Conservation (phyloP, 2,888 invertebrate genomes). For the Vesta saturnalis region DNA sequence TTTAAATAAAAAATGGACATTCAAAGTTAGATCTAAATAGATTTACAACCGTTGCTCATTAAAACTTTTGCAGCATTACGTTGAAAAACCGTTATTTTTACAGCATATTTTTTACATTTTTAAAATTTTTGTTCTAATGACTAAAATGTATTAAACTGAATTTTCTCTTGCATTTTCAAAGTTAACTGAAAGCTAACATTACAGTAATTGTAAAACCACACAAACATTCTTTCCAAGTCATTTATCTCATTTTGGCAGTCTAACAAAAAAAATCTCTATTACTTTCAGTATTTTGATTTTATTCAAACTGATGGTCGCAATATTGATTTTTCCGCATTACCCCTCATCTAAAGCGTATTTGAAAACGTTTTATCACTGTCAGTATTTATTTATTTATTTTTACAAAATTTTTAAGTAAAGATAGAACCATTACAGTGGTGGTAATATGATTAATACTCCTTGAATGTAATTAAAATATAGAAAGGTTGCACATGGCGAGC, state of each 20-base stretch:
- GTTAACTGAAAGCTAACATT: constrained; percentile 26
- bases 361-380: not conserved
- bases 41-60: not conserved
- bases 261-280: constrained; percentile 5
- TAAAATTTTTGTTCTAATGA: constrained; percentile 31
- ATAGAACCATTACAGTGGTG: too few relatives aligned
- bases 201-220: constrained; percentile 30
- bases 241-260: constrained; percentile 12
- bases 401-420: too few relatives aligned
- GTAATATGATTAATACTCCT: too few relatives aligned
- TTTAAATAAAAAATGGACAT: not conserved
- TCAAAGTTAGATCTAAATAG: not conserved
- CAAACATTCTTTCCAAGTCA: constrained; percentile 16
- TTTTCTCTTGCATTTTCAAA: constrained; percentile 26
- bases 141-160: constrained; percentile 20
- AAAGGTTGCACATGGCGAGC: too few relatives aligned
- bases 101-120: constrained; percentile 26
- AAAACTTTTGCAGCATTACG: not conserved
- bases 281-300: not conserved
- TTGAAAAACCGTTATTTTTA: constrained; percentile 9
- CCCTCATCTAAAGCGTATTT: not conserved
- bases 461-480: too few relatives aligned
- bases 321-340: not conserved
- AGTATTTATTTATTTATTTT: too few relatives aligned
- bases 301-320: not conserved